Evolutionary conservation across 35 echinoderm and acorn worm species (phyloP), one percentile per base, ranked within the genome.

Genomic region (Patiria miniata): DNA sequence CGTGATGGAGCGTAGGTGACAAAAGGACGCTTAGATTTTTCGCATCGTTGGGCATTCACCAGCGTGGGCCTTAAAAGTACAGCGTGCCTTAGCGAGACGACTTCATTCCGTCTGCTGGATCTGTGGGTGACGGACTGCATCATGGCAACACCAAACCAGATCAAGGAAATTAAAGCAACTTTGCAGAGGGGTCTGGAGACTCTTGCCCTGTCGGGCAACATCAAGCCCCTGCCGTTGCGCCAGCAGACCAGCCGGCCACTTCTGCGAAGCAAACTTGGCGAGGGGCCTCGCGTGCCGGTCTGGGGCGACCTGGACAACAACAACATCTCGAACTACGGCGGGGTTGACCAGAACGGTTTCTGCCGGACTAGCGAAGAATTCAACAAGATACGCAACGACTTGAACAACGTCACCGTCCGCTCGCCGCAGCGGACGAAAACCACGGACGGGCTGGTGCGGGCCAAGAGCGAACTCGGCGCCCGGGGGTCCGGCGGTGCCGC

Each of bases 151-250:
- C 85, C 90, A 4, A 94, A 51, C 85, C 89, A 99, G 60, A 89
- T 90, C 38, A 83, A 99, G 26, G 89, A 95, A 77, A 92, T 94
- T 21, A 84, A 88, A 86, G 86, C 96, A 55, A 99, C 89, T n/a
- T 77, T 99, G 16, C 93, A 94, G 69, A 61, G 96, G 9, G 92
- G 96, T 37, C 68, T 99, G 39, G 96, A 99, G 86, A 99, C 94
- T 37, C 84, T 99, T 16, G 87, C 89, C 44, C 86, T 99, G 18
- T 89, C 93, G 47, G 91, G 86, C 34, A 91, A 94, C 56, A 60
- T 92, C 5, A 99, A 99, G 77, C 96, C 89, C 1, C 83, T 99
- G 12, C 96, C 96, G 30, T 55, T 99, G 12, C 82, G 96, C 81
- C 86, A 92, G 50, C 96, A 99, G 69, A 87, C 78, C 17, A 57